phyloP scores from a whole-genome alignment of 2,113 vertebrate genomes.

The Chinchilla lanigera region DNA sequence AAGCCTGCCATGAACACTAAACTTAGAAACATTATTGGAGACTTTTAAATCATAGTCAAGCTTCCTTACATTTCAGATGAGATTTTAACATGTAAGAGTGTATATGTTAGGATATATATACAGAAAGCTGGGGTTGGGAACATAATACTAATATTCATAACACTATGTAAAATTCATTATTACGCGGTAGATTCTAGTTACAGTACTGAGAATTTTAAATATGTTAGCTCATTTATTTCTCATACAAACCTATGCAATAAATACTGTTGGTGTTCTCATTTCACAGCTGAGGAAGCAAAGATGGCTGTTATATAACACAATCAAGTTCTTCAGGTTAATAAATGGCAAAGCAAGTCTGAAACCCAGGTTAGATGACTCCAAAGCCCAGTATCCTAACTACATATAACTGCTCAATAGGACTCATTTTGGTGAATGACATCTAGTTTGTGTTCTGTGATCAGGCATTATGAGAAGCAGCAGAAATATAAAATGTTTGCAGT shows the following conservation, averaged over 20 bases:
- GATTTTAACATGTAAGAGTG: not conserved
- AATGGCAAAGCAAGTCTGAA: not conserved
- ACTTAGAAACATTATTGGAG: not conserved
- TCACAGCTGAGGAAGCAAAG: not conserved
- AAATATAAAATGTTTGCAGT: not conserved
- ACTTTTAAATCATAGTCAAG: constrained; percentile 26
- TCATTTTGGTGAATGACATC: not conserved
- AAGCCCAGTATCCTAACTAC: not conserved
- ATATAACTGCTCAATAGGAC: not conserved
- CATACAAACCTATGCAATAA: not conserved
- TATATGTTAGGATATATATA: not conserved
- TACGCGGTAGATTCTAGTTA: not conserved
- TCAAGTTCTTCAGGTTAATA: not conserved
- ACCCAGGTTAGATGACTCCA: not conserved
- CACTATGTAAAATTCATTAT: constrained; percentile 12
- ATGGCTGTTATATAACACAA: not conserved
- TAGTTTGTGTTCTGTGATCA: not conserved
- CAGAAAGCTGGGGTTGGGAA: not conserved
- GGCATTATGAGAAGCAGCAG: not conserved
- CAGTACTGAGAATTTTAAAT: not conserved
- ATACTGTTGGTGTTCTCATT: not conserved
- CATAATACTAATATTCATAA: not conserved
- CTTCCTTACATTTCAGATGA: constrained; percentile 4
- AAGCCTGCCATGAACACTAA: not conserved
- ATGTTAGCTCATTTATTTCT: not conserved